phyloP scores from a whole-genome alignment of 2,888 invertebrate species.

The Amaurobius ferox region DNA sequence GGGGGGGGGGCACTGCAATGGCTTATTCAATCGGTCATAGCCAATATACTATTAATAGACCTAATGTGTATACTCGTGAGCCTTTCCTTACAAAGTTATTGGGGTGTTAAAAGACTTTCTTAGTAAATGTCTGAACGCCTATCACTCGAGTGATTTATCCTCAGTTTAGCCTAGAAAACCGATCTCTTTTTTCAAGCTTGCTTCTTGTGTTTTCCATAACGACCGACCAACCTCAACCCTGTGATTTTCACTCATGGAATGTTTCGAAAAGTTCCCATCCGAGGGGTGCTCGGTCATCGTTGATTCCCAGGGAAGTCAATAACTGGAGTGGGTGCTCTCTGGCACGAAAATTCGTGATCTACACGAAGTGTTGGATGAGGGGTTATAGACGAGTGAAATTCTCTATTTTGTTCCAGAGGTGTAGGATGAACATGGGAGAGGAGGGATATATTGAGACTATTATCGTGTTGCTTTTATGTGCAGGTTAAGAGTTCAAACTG shows the following conservation, averaged over 20 bases:
- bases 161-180: too few relatives aligned
- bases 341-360: neutral
- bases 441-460: neutral
- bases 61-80: too few relatives aligned
- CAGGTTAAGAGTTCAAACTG: neutral
- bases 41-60: too few relatives aligned
- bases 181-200: too few relatives aligned
- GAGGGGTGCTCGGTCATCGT: neutral
- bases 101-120: too few relatives aligned
- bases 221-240: neutral
- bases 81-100: too few relatives aligned
- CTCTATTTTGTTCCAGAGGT: neutral
- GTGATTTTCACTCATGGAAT: neutral
- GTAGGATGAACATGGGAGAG: neutral
- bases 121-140: too few relatives aligned
- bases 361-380: neutral
- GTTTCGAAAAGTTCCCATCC: too few relatives aligned
- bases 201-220: neutral
- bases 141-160: too few relatives aligned
- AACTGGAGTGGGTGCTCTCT: constrained; percentile 4
- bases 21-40: too few relatives aligned
- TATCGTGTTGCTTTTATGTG: neutral
- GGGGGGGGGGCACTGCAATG: too few relatives aligned
- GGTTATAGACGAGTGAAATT: neutral
- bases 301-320: neutral